Base-by-base conservation (phyloP, 2,797 vertebrate species). In the Schizopygopsis malacanthus region DNA sequence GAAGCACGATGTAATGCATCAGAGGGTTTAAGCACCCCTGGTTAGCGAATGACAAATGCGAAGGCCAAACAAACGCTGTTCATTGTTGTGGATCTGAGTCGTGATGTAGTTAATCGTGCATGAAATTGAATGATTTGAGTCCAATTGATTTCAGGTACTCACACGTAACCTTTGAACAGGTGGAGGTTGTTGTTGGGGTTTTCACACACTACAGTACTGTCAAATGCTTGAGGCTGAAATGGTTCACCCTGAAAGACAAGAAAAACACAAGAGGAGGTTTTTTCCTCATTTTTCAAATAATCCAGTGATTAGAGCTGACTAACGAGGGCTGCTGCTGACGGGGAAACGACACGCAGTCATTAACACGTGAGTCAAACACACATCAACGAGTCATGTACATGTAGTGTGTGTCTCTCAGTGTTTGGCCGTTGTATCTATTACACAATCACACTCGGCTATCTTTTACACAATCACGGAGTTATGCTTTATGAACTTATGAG, bases 101-200 rank as follows among this genome's bases (percentile, higher is more conserved):
- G 52, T 61, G 80, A 88, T 81, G 81, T 63, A 77, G 79, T 83
- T 78, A 69, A 69, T 85, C 73, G 72, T 52, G 73, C 85, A 88
- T 87, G 87, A 86, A 85, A 86, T 84, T 85, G 85, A 85, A 73
- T 72, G 45, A 79, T 76, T 85, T 87, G 85, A 84, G 61, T 72
- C 20, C 71, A 79, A 69, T 63, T 20, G 77, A 77, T 79, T 79
- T 85, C 37, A 73, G 28, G 91, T 96, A 98, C 97, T 99, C 93
- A 99, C 98, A 98, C 92, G 28, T 95, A 98, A 78, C 98, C 97
- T 90, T 96, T 98, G 92, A 99, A 99, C 93, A 95, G 95, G 90
- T 96, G 97, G 88, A 99, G 96, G 86, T 97, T 96, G 79, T 96
- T 96, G 93, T 96, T 97, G 87, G 98, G 98, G 82, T 92, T 96